Evolutionary conservation across 1,140 invertebrate species (phyloP), one percentile per base, ranked within the genome.

Genomic region (Drosophila parvula): DNA sequence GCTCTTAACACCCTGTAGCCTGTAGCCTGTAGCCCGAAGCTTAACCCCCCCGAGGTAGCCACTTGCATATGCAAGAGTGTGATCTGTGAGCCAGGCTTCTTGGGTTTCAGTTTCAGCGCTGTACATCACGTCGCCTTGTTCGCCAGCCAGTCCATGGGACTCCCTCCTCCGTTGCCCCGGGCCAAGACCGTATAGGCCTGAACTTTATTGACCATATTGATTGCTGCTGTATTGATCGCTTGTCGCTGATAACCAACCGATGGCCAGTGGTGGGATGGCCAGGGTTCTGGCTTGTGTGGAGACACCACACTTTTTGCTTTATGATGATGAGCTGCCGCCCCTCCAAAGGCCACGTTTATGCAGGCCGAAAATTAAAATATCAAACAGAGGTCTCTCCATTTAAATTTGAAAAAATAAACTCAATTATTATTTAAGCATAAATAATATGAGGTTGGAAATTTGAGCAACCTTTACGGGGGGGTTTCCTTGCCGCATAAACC

Each of bases 181-280:
- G 22, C 22, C 22, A 3, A 22, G 3, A 2, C 22, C 22, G 22
- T 22, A 22, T 32, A 11, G 28, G 51, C 11, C 74, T 70, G 78
- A 89, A 89, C 84, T 89, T 89, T 89, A 89, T 89, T 89, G 84
- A 89, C 80, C 84, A 89, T 89, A 89, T 89, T 89, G 84, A 89
- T 86, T 86, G 83, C 83, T 86, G 83, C 83, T 89, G 84, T 89
- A 89, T 89, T 89, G 84, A 89, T 89, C 74, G 80, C 84, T 89
- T 89, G 78, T 89, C 55, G 22, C 74, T 81, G 84, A 89, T 89
- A 89, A 88, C 55, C 47, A 67, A 57, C 63, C 61, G 74, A 73
- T 77, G 78, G 73, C 41, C 45, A 48, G 28, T 45, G 51, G 28
- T 45, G 51, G 70, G 34, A 7, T 18, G 11, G 2, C 2, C 18